phyloP scores from a whole-genome alignment of 2,888 invertebrate genomes.

The Euproctis similis region DNA sequence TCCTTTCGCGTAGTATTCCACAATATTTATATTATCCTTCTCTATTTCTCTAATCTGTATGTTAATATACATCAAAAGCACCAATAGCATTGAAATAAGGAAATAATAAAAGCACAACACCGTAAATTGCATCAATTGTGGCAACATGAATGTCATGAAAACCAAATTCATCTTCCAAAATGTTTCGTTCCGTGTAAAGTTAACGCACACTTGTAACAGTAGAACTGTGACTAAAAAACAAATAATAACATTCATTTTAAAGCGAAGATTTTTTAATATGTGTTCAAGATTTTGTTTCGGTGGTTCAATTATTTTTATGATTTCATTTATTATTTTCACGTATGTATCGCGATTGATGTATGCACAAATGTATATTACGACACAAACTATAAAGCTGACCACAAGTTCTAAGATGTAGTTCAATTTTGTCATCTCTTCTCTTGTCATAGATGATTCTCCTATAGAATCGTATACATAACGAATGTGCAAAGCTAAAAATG shows the following conservation, averaged over 20 bases:
- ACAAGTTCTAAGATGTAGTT: slow-evolving; percentile 51
- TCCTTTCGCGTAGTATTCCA: slow-evolving; percentile 24
- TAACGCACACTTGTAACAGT: slow-evolving; percentile 34
- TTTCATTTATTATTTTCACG: slow-evolving; percentile 41
- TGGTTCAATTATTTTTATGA: slow-evolving; percentile 32
- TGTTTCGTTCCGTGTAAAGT: slow-evolving; percentile 37
- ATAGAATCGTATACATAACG: slow-evolving; percentile 28
- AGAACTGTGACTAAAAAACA: slow-evolving; percentile 22
- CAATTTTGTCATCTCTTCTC: slow-evolving; percentile 40
- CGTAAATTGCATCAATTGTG: slow-evolving; percentile 50
- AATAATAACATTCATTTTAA: slow-evolving; percentile 30
- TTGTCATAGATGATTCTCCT: slow-evolving; percentile 32
- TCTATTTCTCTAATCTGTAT: slow-evolving; percentile 20
- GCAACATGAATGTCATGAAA: slow-evolving; percentile 37
- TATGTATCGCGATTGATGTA: slow-evolving; percentile 38
- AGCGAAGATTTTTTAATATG: slow-evolving; percentile 28
- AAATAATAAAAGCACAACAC: slow-evolving; percentile 40
- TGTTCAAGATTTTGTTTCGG: slow-evolving; percentile 20
- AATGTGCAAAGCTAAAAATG: slow-evolving; percentile 39
- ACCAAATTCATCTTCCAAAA: slow-evolving; percentile 51
- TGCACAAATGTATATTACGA: slow-evolving; percentile 36
- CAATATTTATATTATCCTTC: slow-evolving; percentile 13
- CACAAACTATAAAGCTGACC: slow-evolving; percentile 27
- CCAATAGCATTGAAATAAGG: slow-evolving; percentile 36
- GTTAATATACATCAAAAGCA: slow-evolving; percentile 37